Percentiles rank a stretch among this genome's conserved stretches.
Conservation (phyloP, 2,797 vertebrate species). For the Peromyscus nudipes region DNA sequence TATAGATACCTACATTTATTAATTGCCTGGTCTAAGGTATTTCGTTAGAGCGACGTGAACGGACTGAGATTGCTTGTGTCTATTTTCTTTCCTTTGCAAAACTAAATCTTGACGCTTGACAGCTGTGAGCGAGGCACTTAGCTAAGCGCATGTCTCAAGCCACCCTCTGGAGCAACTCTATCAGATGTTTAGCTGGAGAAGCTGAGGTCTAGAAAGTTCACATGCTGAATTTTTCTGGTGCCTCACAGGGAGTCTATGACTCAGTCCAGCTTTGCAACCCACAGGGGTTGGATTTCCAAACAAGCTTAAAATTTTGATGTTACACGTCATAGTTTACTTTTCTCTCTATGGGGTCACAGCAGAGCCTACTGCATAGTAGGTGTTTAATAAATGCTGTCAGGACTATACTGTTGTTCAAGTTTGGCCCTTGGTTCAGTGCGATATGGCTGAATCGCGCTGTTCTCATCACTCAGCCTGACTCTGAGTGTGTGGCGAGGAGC, state of each 20-base stretch:
- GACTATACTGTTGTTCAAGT: background rate
- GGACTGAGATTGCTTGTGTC: background rate
- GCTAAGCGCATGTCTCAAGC: background rate
- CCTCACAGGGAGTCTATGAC: background rate
- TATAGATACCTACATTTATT: background rate
- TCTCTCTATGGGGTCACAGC: background rate
- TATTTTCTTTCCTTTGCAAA: slow-evolving; percentile 38
- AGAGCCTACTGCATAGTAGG: background rate
- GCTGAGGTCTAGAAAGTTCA: background rate
- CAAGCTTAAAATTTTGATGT: background rate
- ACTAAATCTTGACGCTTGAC: background rate
- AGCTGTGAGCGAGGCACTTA: background rate
- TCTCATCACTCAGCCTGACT: background rate
- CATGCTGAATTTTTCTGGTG: background rate
- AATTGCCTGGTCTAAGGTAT: background rate
- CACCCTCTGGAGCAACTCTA: background rate
- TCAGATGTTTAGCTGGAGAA: slow-evolving; percentile 24
- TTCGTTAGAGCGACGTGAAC: background rate
- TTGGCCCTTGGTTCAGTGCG: background rate
- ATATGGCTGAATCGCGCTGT: background rate
- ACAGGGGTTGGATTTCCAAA: background rate
- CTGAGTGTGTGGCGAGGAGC: background rate
- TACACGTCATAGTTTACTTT: background rate
- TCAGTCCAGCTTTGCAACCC: background rate
- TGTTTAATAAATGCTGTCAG: background rate